phyloP scores from a whole-genome alignment of 2,113 vertebrate species.

The Halcyon malimbica region DNA sequence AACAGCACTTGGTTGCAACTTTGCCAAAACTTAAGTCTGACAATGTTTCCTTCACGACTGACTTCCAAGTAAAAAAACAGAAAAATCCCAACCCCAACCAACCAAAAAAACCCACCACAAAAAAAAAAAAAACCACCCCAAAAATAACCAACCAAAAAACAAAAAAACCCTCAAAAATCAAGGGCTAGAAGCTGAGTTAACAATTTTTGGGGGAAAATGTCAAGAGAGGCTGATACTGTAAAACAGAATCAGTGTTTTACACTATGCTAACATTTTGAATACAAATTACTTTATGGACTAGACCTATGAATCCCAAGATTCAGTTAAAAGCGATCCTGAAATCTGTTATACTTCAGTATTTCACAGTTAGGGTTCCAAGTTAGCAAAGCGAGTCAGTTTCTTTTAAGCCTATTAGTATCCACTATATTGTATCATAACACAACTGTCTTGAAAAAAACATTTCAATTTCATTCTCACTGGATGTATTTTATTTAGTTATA shows the following conservation, averaged over 20 bases:
- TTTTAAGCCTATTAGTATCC: neutral
- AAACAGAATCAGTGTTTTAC: neutral
- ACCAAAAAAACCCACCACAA: too few relatives aligned
- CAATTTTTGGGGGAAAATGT: neutral
- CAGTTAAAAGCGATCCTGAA: neutral
- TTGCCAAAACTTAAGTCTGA: neutral
- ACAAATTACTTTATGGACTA: neutral
- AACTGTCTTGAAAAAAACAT: neutral
- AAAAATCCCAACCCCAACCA: neutral
- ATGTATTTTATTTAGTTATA: neutral
- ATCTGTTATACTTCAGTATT: neutral
- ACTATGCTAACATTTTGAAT: neutral
- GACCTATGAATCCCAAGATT: neutral
- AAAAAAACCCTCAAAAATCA: neutral
- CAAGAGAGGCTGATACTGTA: neutral
- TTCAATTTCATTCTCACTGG: neutral
- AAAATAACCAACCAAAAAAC: too few relatives aligned
- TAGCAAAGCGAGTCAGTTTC: neutral
- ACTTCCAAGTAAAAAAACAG: neutral
- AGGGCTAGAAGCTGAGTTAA: neutral
- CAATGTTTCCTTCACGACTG: neutral
- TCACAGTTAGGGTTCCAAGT: neutral
- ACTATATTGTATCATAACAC: neutral
- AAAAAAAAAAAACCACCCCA: too few relatives aligned
- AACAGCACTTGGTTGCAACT: neutral